Evolutionary conservation across 2,113 vertebrate species (phyloP), one percentile per base, ranked within the genome.

Genomic region (Pollimyrus isidori): DNA sequence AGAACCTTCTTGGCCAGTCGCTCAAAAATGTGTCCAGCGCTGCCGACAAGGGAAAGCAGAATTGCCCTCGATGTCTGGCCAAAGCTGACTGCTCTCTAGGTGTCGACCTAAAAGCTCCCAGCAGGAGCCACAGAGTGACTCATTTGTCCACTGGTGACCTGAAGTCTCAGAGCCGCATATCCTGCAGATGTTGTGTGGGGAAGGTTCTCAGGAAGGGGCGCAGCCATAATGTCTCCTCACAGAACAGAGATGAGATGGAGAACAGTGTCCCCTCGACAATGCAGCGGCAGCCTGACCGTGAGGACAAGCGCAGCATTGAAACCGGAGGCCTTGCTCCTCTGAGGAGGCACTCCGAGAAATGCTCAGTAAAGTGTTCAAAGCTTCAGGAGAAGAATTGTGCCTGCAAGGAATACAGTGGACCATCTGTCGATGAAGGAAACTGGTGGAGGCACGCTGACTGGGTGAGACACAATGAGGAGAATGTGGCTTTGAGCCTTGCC

Each of bases 1-100:
- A 95, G 35, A 92, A 92, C 84, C 93, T 91, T 62, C 2, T 91
- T 0, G 53, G 53, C 21, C 88, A 88, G 3, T 90, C 35, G 0
- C 89, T 88, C 83, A 91, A 92, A 53, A 93, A 91, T 0, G 2
- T 42, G 0, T 89, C 90, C 0, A 15, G 26, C 10, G 42, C 92
- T 1, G 90, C 56, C 3, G 83, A 42, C 9, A 93, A 93, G 62
- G 91, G n/a, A 7, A 91, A 91, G 4, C 89, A 90, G 0, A 92
- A 94, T 4, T 96, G 96, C 87, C 91, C 91, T 83, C 93, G 92
- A 50, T 96, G 95, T 90, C 26, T 91, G 58, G 21, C 89, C 0
- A 94, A 94, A 89, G 89, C 4, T 0, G 30, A 85, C 0, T 13
- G 82, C 73, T 53, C 92, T 7, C 13, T 53, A 3, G 85, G 89